phyloP scores from a whole-genome alignment of 2,113 vertebrate genomes.

The Baryphthengus martii region DNA sequence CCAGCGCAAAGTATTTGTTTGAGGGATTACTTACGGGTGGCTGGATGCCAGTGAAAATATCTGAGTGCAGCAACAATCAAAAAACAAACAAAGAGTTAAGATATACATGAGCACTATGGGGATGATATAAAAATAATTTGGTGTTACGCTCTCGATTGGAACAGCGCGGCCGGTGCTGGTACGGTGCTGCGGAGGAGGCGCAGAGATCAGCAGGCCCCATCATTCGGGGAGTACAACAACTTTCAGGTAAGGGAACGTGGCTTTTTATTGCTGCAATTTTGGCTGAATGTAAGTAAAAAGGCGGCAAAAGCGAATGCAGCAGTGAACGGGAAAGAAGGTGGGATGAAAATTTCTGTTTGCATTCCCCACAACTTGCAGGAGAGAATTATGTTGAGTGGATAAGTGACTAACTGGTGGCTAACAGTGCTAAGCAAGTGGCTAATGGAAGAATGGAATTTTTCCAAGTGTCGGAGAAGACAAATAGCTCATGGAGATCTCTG shows the following conservation, averaged over 20 bases:
- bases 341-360: neutral
- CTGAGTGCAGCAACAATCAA: slow-evolving; percentile 16
- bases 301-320: neutral
- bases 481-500: neutral
- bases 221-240: neutral
- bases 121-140: neutral
- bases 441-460: neutral
- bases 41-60: slow-evolving; percentile 23
- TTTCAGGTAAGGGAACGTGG: neutral
- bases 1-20: neutral
- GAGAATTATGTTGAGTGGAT: neutral
- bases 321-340: neutral
- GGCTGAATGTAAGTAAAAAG: neutral
- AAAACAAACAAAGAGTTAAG: neutral
- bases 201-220: neutral
- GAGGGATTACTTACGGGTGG: slow-evolving; percentile 22
- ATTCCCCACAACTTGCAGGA: neutral
- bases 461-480: neutral
- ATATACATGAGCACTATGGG: neutral
- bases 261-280: neutral
- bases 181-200: neutral
- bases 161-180: neutral
- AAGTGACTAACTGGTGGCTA: neutral
- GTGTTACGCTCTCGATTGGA: neutral
- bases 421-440: neutral